A percentile compares a stretch with the other conserved stretches of the same genome.
phyloP scores from a whole-genome alignment of 2,888 invertebrate genomes.

The Glomeris marginata region DNA sequence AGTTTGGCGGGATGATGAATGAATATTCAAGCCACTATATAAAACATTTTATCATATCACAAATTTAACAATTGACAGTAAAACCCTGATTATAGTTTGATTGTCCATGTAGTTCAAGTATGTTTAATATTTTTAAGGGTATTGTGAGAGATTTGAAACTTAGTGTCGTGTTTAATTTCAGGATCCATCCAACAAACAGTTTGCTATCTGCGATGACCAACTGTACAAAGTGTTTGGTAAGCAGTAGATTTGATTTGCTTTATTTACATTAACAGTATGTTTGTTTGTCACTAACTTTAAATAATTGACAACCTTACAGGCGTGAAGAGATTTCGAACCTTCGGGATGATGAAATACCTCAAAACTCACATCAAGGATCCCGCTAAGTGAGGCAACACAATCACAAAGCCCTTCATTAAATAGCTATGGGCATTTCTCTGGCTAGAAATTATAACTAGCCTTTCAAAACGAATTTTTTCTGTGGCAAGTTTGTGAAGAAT shows the following conservation, averaged over 20 bases:
- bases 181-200: conserved; percentile 91
- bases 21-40: too few relatives aligned
- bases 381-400: too few relatives aligned
- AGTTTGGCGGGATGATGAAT: too few relatives aligned
- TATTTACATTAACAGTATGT: not conserved
- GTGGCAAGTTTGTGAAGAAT: too few relatives aligned
- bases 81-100: not conserved
- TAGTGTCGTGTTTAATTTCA: too few relatives aligned
- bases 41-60: not conserved
- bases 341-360: conserved; percentile 94
- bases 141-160: not conserved
- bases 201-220: conserved; percentile 83
- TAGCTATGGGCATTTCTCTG: too few relatives aligned
- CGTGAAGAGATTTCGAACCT: conserved; percentile 79
- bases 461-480: too few relatives aligned
- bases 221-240: conserved; percentile 71
- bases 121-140: not conserved
- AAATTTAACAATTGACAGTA: too few relatives aligned
- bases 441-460: too few relatives aligned
- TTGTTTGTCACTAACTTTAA: conserved; percentile 6
- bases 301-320: conserved; percentile 26
- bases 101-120: not conserved
- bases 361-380: conserved; percentile 61
- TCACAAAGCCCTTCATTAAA: too few relatives aligned
- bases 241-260: too few relatives aligned